phyloP scores from a whole-genome alignment of 2,888 invertebrate species.

The Philopedon plagiatum region DNA sequence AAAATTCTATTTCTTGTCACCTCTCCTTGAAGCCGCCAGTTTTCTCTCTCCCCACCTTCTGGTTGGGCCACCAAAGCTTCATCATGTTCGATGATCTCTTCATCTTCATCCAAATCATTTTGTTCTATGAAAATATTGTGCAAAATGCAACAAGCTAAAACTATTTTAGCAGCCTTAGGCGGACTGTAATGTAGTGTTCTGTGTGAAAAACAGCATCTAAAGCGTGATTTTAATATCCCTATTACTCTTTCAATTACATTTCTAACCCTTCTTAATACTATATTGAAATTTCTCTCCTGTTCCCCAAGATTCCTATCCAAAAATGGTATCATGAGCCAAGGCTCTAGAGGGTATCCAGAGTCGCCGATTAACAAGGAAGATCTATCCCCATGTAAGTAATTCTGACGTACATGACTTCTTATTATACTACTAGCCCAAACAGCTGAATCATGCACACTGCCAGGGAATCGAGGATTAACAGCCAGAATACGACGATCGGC shows the following conservation, averaged over 20 bases:
- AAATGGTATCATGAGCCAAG: slow-evolving; percentile 8
- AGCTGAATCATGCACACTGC: slow-evolving; percentile 13
- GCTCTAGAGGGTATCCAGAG: slow-evolving; percentile 3
- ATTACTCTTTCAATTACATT: slow-evolving; percentile 9
- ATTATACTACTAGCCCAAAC: slow-evolving; percentile 12
- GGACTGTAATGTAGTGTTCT: slow-evolving; percentile 4
- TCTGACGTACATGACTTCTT: not conserved
- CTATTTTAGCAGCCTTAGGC: slow-evolving; percentile 6
- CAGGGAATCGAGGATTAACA: slow-evolving; percentile 20
- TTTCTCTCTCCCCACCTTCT: too few species aligned
- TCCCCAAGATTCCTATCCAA: not conserved
- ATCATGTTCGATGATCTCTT: too few species aligned
- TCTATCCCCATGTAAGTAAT: slow-evolving; percentile 6
- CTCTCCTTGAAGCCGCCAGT: too few species aligned
- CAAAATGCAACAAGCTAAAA: not conserved
- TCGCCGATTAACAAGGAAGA: slow-evolving; percentile 6
- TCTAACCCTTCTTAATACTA: not conserved
- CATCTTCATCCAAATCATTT: not conserved
- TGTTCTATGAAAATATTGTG: slow-evolving; percentile 6
- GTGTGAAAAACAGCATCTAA: slow-evolving; percentile 11
- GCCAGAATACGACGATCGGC: slow-evolving; percentile 20
- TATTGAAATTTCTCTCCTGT: not conserved
- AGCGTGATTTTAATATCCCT: not conserved
- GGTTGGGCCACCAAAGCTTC: too few species aligned
- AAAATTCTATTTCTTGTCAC: too few species aligned